Base-by-base conservation (phyloP, 2,797 vertebrate genomes). In the Glossophaga mutica region DNA sequence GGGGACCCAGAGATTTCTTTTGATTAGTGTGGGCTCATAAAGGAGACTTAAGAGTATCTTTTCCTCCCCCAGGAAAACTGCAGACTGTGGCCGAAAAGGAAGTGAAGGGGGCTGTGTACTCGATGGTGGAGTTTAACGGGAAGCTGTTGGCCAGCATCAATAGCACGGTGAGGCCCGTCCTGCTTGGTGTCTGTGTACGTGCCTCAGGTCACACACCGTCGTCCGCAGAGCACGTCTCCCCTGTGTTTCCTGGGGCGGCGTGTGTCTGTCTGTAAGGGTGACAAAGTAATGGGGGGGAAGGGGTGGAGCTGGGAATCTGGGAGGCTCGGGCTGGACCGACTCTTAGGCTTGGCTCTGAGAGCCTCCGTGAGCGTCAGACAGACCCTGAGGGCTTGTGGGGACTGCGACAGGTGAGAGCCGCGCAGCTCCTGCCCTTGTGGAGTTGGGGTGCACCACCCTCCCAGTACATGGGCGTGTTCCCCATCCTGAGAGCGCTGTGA, bases 141-240 rank as follows among this genome's bases (percentile, higher is more conserved):
- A 99, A 99, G 98, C 99, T 99, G 55, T 97, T 99, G 96, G 99
- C 99, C 98, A 99, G 99, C 98, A 99, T 99, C 98, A 99, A 99
- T 94, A 99, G 99, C 98, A 99, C 99, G 96, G 99, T 99, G 98
- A 92, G 98, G 39, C 74, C 46, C 1, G 0, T 0, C 16, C 16
- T 44, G 0, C 22, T 59, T 52, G 55, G 39, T 32, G 0, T 26
- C 29, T 32, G 0, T 52, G 24, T 10, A 57, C 24, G 11, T 48
- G 4, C 37, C 55, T 68, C 2, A 15, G 1, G 65, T 65, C n/a
- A 34, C 48, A 19, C 1, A 9, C 29, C n/a, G 6, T 5, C 52
- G 6, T 52, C 18, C 52, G 1, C 6, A 62, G 55, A 90, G 29
- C 15, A 2, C 4, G 7, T 65, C 11, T 87, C 59, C 26, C 21